Evolutionary conservation across 1,140 invertebrate species (phyloP).

Genomic region (Myzus persicae): DNA sequence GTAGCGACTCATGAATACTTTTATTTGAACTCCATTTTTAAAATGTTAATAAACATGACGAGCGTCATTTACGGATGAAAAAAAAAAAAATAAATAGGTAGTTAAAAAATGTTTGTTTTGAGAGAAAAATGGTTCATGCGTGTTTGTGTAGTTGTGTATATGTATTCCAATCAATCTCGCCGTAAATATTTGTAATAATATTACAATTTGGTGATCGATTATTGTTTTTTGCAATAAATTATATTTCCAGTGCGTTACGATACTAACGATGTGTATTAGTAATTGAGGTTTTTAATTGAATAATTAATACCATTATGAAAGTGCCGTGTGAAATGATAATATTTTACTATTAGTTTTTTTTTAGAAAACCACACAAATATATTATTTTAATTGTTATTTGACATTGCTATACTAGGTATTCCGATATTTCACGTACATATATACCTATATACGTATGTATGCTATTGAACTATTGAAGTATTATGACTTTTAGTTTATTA

Average conservation of each 20-base stretch:
- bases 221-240: neutral
- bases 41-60: neutral
- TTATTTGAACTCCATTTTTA: neutral
- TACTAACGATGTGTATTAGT: neutral
- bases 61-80: neutral
- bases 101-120: neutral
- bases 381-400: neutral
- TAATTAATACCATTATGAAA: neutral
- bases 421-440: neutral
- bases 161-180: neutral
- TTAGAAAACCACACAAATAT: neutral
- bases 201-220: conserved; percentile 5
- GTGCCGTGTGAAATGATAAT: neutral
- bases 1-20: neutral
- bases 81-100: neutral
- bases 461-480: neutral
- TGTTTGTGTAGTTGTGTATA: no score
- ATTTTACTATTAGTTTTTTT: neutral
- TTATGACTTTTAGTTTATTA: neutral
- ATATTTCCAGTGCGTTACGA: neutral
- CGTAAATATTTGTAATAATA: neutral
- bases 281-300: conserved; percentile 28
- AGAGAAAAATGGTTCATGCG: neutral
- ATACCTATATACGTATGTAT: neutral
- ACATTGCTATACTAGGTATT: neutral